phyloP scores from a whole-genome alignment of 2,797 vertebrate genomes.

The Acipenser ruthenus region DNA sequence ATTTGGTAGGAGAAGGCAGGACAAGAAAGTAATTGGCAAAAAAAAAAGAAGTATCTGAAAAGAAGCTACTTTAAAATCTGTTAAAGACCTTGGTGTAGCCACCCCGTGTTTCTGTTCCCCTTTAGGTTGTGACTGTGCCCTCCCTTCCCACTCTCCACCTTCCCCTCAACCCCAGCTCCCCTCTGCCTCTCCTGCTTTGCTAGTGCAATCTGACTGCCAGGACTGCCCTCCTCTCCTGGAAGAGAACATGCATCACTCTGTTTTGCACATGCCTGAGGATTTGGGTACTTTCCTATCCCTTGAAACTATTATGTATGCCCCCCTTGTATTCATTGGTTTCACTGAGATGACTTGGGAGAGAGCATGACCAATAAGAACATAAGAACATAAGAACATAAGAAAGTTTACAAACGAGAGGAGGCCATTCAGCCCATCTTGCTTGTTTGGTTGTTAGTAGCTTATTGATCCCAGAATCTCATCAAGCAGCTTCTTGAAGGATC shows the following conservation, averaged over 20 bases:
- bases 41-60: too few species aligned
- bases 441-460: too few species aligned
- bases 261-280: conserved; percentile 59
- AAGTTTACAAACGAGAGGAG: too few species aligned
- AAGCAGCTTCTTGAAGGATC: too few species aligned
- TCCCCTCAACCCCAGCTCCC: conserved; percentile 52
- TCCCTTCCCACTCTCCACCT: conserved; percentile 54
- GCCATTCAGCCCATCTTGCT: too few species aligned
- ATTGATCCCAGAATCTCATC: too few species aligned
- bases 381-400: too few species aligned
- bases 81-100: too few species aligned
- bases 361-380: not conserved
- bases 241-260: conserved; percentile 64
- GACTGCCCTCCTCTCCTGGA: conserved; percentile 61
- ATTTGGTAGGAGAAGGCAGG: too few species aligned
- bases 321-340: not conserved
- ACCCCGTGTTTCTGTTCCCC: conserved; percentile 25
- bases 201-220: conserved; percentile 60
- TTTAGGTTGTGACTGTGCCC: conserved; percentile 64
- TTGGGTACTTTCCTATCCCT: conserved; percentile 50
- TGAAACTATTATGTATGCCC: not conserved
- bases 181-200: conserved; percentile 62
- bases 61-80: too few species aligned
- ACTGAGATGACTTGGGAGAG: not conserved
- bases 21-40: too few species aligned